Conservation (phyloP, 2,113 vertebrate genomes). For the Tricholaema leucomelas region DNA sequence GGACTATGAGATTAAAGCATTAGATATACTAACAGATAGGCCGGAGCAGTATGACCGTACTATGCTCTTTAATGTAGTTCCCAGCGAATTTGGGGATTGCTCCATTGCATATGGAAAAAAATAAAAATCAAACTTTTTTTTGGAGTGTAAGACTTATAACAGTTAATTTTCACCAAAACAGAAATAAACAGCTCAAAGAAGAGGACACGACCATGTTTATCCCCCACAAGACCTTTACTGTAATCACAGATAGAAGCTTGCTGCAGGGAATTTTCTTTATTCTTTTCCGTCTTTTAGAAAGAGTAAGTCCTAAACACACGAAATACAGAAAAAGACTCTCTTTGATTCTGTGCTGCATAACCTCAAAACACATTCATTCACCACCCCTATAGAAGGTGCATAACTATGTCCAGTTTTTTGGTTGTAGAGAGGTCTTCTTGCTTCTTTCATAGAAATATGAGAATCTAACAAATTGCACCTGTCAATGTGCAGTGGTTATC, state of each 20-base stretch:
- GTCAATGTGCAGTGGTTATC: neutral
- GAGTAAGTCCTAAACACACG: neutral
- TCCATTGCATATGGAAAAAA: neutral
- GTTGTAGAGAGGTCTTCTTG: neutral
- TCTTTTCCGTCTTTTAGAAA: neutral
- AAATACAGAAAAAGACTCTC: neutral
- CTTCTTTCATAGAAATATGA: neutral
- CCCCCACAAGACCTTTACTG: neutral
- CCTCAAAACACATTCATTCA: neutral
- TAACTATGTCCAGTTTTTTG: neutral
- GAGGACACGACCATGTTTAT: neutral
- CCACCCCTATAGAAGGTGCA: neutral
- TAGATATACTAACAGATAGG: slow-evolving; percentile 10
- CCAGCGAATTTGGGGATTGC: neutral
- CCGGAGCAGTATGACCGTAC: neutral
- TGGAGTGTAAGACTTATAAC: rapidly evolving
- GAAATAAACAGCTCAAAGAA: neutral
- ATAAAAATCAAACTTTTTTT: neutral
- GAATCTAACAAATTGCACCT: rapidly evolving
- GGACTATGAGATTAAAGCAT: neutral
- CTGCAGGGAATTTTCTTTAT: neutral
- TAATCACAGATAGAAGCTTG: neutral
- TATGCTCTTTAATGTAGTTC: neutral
- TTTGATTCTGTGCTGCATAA: neutral
- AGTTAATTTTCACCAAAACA: neutral